Percentiles rank a stretch among this genome's conserved stretches.
phyloP scores from a whole-genome alignment of 2,797 vertebrate genomes.

The Acanthurus lineatus region DNA sequence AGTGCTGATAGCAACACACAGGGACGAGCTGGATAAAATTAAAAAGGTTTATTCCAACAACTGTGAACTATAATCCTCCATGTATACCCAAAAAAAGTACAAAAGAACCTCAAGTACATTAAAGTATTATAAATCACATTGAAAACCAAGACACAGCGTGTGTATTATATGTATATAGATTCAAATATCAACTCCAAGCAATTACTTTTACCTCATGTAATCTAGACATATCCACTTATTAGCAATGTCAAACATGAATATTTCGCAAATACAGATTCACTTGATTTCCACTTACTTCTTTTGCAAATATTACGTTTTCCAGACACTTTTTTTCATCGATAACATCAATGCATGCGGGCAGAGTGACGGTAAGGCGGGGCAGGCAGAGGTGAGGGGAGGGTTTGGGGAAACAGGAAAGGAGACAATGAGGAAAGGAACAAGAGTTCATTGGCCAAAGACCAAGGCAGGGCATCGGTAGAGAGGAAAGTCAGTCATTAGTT shows the following conservation, averaged over 20 bases:
- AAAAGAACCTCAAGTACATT: constrained; percentile 89
- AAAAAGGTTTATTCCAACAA: constrained; percentile 94
- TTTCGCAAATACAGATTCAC: constrained; percentile 76
- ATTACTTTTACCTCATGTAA: constrained; percentile 81
- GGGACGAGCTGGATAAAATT: constrained; percentile 84
- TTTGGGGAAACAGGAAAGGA: constrained; percentile 40
- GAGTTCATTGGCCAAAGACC: constrained; percentile 79
- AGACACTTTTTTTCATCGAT: constrained; percentile 86
- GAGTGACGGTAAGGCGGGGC: constrained; percentile 77
- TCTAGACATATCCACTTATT: constrained; percentile 84
- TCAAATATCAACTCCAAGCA: constrained; percentile 84
- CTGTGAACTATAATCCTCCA: constrained; percentile 83
- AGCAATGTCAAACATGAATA: constrained; percentile 86
- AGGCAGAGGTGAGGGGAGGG: constrained; percentile 53
- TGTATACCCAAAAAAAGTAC: constrained; percentile 92
- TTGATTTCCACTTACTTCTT: constrained; percentile 72
- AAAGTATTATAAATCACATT: constrained; percentile 93
- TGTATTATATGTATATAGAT: constrained; percentile 79
- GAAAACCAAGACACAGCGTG: constrained; percentile 84
- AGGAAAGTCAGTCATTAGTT: constrained; percentile 75
- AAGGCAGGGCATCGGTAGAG: constrained; percentile 77
- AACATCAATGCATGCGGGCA: constrained; percentile 96
- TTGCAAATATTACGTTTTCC: constrained; percentile 77
- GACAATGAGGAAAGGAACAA: constrained; percentile 61
- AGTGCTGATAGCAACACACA: constrained; percentile 79